A percentile compares a stretch with the other conserved stretches of the same genome.
Evolutionary conservation across 2,797 vertebrate species (phyloP).

Genomic region (Rhynchonycteris naso): DNA sequence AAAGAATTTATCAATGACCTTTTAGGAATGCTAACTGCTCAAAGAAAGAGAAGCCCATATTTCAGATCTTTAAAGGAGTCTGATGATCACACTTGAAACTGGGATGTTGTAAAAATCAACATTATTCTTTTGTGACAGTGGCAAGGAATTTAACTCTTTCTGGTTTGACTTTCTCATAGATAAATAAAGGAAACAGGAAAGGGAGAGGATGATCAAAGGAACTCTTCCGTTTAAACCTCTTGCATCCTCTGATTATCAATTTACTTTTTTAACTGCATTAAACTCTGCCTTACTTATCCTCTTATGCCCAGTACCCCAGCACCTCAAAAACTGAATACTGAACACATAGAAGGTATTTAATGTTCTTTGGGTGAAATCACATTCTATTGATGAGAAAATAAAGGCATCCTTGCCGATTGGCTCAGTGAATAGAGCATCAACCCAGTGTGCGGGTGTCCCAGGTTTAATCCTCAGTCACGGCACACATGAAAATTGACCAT

Average conservation of each 20-base stretch:
- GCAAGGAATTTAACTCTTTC: conserved; percentile 41
- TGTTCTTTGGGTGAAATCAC: not conserved
- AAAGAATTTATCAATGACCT: conserved; percentile 14
- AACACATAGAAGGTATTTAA: not conserved
- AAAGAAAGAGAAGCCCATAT: not conserved
- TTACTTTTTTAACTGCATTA: not conserved
- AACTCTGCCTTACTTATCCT: not conserved
- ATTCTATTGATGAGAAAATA: conserved; percentile 38
- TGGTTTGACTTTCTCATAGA: not conserved
- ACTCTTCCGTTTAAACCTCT: not conserved
- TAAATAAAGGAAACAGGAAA: conserved; percentile 25
- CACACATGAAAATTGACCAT: too few relatives aligned
- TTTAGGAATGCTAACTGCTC: not conserved
- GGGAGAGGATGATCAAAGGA: not conserved
- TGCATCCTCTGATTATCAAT: not conserved
- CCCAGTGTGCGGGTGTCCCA: too few relatives aligned
- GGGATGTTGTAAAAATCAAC: conserved; percentile 35
- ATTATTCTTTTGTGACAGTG: conserved; percentile 29
- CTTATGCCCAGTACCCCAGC: not conserved
- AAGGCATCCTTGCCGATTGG: not conserved
- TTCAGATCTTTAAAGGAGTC: conserved; percentile 29
- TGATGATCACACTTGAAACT: not conserved
- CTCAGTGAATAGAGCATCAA: too few relatives aligned
- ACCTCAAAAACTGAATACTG: not conserved
- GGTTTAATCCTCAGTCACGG: too few relatives aligned